A percentile compares a stretch with the other conserved stretches of the same genome.
Conservation (phyloP, 2,113 vertebrate genomes). For the Pseudorectes ferrugineus region DNA sequence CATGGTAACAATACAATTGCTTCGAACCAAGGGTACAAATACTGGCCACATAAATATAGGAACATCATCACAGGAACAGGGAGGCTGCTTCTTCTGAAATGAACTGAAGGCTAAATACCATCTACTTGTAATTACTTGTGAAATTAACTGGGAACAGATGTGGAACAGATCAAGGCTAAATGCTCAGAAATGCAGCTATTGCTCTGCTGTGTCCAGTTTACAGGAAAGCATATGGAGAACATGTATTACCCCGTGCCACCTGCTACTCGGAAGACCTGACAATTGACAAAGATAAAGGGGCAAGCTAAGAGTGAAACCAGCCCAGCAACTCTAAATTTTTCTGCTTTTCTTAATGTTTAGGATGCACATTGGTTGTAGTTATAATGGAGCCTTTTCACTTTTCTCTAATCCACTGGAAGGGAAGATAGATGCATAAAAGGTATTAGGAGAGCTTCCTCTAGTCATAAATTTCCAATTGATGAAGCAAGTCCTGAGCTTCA, state of each 20-base stretch:
- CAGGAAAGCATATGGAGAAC: not conserved
- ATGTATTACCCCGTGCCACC: not conserved
- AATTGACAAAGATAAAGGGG: not conserved
- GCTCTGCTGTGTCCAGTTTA: not conserved
- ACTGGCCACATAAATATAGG: not conserved
- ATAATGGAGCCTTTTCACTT: not conserved
- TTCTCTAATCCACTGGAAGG: not conserved
- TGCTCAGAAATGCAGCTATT: not conserved
- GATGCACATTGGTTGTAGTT: not conserved
- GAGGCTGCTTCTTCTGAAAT: not conserved
- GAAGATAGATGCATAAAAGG: not conserved
- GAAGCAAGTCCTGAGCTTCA: not conserved
- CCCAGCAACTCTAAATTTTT: not conserved
- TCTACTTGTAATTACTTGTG: not conserved
- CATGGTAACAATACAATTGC: not conserved
- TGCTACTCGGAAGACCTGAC: not conserved
- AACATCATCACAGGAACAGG: not conserved
- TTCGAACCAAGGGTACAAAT: not conserved
- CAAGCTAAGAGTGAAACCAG: not conserved
- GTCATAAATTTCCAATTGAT: not conserved
- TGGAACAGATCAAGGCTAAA: not conserved
- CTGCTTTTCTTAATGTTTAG: not conserved
- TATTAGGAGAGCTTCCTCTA: not conserved
- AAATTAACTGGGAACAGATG: not conserved
- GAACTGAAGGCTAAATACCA: slow-evolving; percentile 23